Evolutionary conservation across 2,113 vertebrate genomes (phyloP).

Genomic region (Odontophorus gujanensis): DNA sequence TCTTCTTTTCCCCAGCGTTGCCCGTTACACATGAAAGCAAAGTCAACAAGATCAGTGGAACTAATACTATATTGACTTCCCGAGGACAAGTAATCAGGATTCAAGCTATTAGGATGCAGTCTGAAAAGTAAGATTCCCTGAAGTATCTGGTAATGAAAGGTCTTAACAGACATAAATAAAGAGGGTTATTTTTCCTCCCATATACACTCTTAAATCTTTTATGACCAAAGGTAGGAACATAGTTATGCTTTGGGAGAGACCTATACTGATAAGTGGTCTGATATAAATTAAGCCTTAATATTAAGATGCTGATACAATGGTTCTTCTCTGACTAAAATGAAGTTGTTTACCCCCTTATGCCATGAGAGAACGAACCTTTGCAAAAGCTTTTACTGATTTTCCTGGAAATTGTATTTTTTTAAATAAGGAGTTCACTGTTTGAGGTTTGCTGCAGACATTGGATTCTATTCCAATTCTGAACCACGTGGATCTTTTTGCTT

Average conservation of each 20-base stretch:
- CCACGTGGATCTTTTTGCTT: not conserved
- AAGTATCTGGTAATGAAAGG: slow-evolving; percentile 24
- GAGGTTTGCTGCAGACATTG: not conserved
- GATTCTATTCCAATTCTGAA: slow-evolving; percentile 16
- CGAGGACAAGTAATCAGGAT: slow-evolving; percentile 44
- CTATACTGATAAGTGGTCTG: not conserved
- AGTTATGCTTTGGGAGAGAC: not conserved
- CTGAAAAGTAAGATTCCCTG: slow-evolving; percentile 23
- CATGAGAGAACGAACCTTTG: not conserved
- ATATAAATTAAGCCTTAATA: not conserved
- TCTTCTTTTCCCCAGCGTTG: slow-evolving; percentile 21
- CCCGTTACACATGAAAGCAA: slow-evolving; percentile 38
- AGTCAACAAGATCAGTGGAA: slow-evolving; percentile 59
- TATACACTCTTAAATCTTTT: not conserved
- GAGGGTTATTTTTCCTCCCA: not conserved
- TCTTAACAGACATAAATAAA: slow-evolving; percentile 12
- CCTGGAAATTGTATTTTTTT: not conserved
- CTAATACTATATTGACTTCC: slow-evolving; percentile 36
- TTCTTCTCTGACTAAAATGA: not conserved
- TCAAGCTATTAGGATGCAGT: slow-evolving; percentile 37
- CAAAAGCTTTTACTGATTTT: slow-evolving; percentile 5
- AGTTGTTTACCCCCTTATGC: not conserved
- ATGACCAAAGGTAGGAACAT: not conserved
- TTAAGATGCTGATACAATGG: not conserved
- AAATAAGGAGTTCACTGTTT: slow-evolving; percentile 20